phyloP scores from a whole-genome alignment of 2,113 vertebrate species.

The Bos taurus region DNA sequence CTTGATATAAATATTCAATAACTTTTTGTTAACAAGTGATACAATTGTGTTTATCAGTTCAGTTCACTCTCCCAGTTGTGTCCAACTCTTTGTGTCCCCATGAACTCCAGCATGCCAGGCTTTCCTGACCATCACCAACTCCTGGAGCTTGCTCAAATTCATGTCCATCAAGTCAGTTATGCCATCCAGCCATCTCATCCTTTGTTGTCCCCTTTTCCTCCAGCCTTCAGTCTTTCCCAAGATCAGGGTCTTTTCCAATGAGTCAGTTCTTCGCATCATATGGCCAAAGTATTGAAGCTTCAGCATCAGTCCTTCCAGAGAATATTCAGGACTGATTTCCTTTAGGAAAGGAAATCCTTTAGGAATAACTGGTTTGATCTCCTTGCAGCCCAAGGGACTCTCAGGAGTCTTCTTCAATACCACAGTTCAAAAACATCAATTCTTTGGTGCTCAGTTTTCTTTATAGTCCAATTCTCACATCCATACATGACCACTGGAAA shows the following conservation, averaged over 20 bases:
- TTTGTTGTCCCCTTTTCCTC: neutral
- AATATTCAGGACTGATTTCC: neutral
- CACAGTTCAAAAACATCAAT: neutral
- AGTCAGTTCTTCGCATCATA: neutral
- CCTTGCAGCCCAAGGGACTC: neutral
- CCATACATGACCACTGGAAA: neutral
- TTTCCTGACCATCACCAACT: neutral
- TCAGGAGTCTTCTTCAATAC: neutral
- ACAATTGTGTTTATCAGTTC: neutral
- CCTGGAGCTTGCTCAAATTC: neutral
- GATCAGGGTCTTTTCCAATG: neutral
- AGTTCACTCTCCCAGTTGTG: neutral
- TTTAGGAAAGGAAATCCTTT: neutral
- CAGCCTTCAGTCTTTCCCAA: neutral
- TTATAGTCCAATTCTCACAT: neutral
- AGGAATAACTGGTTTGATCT: neutral
- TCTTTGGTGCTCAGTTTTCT: neutral
- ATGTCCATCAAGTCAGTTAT: neutral
- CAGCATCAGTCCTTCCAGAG: neutral
- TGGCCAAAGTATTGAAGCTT: neutral
- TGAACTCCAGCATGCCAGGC: neutral
- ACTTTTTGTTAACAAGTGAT: neutral
- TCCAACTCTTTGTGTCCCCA: neutral
- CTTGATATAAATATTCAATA: neutral
- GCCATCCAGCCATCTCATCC: neutral